Evolutionary conservation across 2,113 vertebrate species (phyloP).

Genomic region (Panthera uncia): DNA sequence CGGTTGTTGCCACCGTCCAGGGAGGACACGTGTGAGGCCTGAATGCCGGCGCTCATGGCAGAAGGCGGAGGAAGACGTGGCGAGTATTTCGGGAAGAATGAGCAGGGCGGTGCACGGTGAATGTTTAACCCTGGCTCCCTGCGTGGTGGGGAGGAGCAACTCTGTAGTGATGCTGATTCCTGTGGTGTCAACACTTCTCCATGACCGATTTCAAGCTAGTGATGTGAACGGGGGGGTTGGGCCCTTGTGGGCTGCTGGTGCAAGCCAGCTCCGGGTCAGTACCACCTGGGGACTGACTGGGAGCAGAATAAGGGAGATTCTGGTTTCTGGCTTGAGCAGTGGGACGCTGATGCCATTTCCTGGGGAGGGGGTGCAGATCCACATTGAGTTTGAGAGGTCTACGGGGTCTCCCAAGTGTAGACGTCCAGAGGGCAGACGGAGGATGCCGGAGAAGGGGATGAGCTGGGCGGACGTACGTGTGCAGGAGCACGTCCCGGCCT

Average conservation of each 20-base stretch:
- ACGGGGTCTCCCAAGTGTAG: background rate
- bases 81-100: rapidly evolving
- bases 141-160: background rate
- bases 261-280: background rate
- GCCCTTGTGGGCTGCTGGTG: background rate
- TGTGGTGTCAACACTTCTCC: rapidly evolving
- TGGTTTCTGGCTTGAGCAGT: background rate
- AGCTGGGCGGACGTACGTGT: rapidly evolving
- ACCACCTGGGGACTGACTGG: background rate
- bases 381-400: background rate
- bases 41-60: rapidly evolving
- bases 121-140: background rate
- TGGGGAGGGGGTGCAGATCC: rapidly evolving
- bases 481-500: rapidly evolving
- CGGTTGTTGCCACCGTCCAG: rapidly evolving
- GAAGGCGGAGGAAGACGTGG: background rate
- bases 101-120: background rate
- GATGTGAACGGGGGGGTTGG: rapidly evolving
- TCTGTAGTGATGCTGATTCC: background rate
- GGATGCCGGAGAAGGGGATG: too few species aligned
- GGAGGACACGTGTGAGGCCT: background rate
- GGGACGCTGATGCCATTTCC: background rate
- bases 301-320: background rate
- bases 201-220: background rate
- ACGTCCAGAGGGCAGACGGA: rapidly evolving